Percentiles rank a stretch among this genome's conserved stretches.
Evolutionary conservation across 1,140 invertebrate species (phyloP).

Genomic region (Papilio helenus): DNA sequence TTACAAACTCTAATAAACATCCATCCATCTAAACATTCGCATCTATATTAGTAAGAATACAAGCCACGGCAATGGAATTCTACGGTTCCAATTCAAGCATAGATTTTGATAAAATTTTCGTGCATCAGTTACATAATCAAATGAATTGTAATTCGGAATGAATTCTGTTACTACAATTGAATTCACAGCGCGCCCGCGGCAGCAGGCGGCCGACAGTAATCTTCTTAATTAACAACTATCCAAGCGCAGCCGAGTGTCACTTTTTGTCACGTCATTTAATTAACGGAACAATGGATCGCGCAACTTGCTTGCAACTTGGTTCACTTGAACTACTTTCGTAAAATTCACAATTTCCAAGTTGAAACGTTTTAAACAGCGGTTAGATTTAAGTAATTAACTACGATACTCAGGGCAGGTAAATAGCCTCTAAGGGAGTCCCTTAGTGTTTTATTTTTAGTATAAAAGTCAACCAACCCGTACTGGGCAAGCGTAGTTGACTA

Average conservation of each 20-base stretch:
- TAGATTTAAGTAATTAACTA: neutral
- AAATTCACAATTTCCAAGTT: neutral
- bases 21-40: too few species aligned
- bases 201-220: constrained; percentile 8
- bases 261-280: constrained; percentile 19
- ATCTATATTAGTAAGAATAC: too few species aligned
- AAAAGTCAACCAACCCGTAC: too few species aligned
- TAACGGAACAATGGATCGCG: constrained; percentile 14
- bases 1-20: too few species aligned
- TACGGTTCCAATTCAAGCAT: too few species aligned
- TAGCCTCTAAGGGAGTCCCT: too few species aligned
- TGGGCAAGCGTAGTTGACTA: too few species aligned
- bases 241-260: constrained; percentile 22
- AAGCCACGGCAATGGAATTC: too few species aligned
- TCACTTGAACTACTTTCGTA: constrained; percentile 5
- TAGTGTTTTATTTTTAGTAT: too few species aligned
- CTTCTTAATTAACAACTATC: constrained; percentile 25
- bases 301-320: constrained; percentile 6
- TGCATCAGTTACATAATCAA: neutral
- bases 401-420: neutral
- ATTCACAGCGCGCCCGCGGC: neutral
- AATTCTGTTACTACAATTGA: constrained; percentile 18
- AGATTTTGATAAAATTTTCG: neutral
- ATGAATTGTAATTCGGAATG: neutral
- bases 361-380: neutral